Base-by-base conservation (phyloP, 2,113 vertebrate species). In the Aegotheles bennettii region DNA sequence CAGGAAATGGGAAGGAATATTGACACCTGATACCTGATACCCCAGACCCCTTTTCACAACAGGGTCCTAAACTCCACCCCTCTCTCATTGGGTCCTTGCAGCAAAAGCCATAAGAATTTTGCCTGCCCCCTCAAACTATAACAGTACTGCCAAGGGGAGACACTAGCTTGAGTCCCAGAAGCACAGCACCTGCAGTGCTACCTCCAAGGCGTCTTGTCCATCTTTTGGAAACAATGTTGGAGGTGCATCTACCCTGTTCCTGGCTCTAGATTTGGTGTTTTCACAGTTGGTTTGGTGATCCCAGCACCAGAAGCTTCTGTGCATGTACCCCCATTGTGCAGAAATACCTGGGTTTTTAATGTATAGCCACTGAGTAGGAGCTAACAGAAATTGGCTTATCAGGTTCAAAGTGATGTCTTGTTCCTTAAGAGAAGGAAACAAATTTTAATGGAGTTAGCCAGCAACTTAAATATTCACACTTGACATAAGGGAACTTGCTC, bases 281-380 rank as follows among this genome's bases (percentile, higher is more conserved):
- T 71, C 53, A 28, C 35, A 21, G 16, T 28, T 51, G 16, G 1
- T 84, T 59, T 81, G 51, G 18, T 38, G 23, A 68, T 69, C 10
- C 16, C 40, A 56, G 57, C 16, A 40, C 21, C 54, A 54, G 47
- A 57, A 81, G 59, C 23, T 21, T 80, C 59, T 73, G 8, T 76
- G 28, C 25, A 20, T 1, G 1, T 47, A 79, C 4, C 20, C 4
- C 0, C 4, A 5, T 9, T 35, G 15, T 76, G 18, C 23, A 65
- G 31, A 75, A 82, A 45, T 50, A n/a, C 16, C 10, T 2, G 7
- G 21, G 13, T 33, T 84, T 92, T 89, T 21, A 71, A 13, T 20
- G 40, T 73, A 47, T 70, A 90, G 15, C 24, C 3, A 4, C 31
- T 60, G 33, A 36, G 25, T 53, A 79, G 51, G 51, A 87, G 18